phyloP scores from a whole-genome alignment of 2,888 invertebrate genomes.

The Euzophera pinguis region DNA sequence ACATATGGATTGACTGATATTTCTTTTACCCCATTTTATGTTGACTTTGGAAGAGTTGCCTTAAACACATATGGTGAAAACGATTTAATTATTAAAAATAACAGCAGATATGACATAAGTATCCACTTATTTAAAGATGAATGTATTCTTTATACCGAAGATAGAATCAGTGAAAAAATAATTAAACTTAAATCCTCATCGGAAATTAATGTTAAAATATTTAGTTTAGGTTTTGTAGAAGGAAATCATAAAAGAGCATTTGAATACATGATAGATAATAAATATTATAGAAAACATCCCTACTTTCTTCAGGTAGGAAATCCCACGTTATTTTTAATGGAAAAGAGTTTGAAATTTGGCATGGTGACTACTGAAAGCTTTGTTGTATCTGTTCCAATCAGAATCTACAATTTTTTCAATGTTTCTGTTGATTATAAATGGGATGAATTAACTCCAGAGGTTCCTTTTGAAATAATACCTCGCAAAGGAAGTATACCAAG shows the following conservation, averaged over 20 bases:
- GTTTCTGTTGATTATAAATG: slow-evolving; percentile 51
- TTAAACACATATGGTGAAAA: slow-evolving; percentile 48
- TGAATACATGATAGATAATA: slow-evolving; percentile 52
- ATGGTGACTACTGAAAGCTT: slow-evolving; percentile 65
- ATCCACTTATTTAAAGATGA: slow-evolving; percentile 42
- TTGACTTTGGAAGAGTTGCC: slow-evolving; percentile 61
- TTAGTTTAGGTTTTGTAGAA: slow-evolving; percentile 43
- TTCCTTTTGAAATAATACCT: slow-evolving; percentile 63
- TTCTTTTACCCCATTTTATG: slow-evolving; percentile 40
- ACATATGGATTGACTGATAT: slow-evolving; percentile 51
- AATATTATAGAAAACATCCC: slow-evolving; percentile 47
- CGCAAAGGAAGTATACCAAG: slow-evolving; percentile 45
- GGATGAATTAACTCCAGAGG: slow-evolving; percentile 47
- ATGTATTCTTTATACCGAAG: slow-evolving; percentile 45
- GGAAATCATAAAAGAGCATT: slow-evolving; percentile 48
- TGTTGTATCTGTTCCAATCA: slow-evolving; percentile 56
- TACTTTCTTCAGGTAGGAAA: slow-evolving; percentile 50
- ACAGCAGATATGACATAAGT: slow-evolving; percentile 43
- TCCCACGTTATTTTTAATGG: slow-evolving; percentile 47
- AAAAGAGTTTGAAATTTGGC: slow-evolving; percentile 63
- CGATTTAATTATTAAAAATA: slow-evolving; percentile 50
- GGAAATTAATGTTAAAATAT: slow-evolving; percentile 38
- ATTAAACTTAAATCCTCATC: slow-evolving; percentile 43
- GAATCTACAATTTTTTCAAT: slow-evolving; percentile 60
- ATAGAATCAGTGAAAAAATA: slow-evolving; percentile 32